A percentile compares a stretch with the other conserved stretches of the same genome.
These are phyloP conservation scores for Drosophila nasuta DNA, from an alignment of 1,140 invertebrate genomes.

Conservation along the genomic window DNA sequence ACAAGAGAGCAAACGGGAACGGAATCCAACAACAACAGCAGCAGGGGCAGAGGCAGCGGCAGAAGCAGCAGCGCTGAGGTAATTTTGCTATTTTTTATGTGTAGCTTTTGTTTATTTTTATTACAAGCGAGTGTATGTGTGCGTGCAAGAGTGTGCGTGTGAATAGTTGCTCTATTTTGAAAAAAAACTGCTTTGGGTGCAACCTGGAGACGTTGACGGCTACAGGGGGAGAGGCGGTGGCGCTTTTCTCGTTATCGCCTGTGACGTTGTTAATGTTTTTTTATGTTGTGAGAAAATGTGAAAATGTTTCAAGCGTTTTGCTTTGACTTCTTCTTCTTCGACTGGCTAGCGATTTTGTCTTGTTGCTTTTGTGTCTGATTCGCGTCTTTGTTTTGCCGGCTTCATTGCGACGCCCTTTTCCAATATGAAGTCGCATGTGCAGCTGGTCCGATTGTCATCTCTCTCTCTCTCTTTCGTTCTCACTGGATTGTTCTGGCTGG, in stretches of 20 bases:
- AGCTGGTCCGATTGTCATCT: slow-evolving; percentile 37
- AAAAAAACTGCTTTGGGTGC: slow-evolving; percentile 62
- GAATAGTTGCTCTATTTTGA: slow-evolving; percentile 54
- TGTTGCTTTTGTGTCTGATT: slow-evolving; percentile 58
- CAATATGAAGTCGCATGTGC: slow-evolving; percentile 61
- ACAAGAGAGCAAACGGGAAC: slow-evolving; percentile 37
- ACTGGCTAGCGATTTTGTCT: slow-evolving; percentile 44
- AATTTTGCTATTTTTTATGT: slow-evolving; percentile 80
- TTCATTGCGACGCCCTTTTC: slow-evolving; percentile 74
- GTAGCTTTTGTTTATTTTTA: slow-evolving; percentile 75
- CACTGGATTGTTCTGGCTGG: not conserved
- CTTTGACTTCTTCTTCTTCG: slow-evolving; percentile 25
- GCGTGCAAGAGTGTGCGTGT: slow-evolving; percentile 36
- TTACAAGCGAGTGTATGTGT: slow-evolving; percentile 38
- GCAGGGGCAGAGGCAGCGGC: slow-evolving; percentile 36
- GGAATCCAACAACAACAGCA: slow-evolving; percentile 54
- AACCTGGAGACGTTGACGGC: slow-evolving; percentile 43
- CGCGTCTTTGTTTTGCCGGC: slow-evolving; percentile 82
- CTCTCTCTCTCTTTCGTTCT: not conserved
- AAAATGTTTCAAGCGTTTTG: slow-evolving; percentile 34
- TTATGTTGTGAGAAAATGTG: slow-evolving; percentile 30
- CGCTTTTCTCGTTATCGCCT: slow-evolving; percentile 21
- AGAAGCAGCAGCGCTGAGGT: slow-evolving; percentile 66
- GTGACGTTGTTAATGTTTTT: slow-evolving; percentile 30
- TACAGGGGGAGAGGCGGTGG: not conserved